phyloP scores from a whole-genome alignment of 2,888 invertebrate genomes.

The Piscicola geometra region DNA sequence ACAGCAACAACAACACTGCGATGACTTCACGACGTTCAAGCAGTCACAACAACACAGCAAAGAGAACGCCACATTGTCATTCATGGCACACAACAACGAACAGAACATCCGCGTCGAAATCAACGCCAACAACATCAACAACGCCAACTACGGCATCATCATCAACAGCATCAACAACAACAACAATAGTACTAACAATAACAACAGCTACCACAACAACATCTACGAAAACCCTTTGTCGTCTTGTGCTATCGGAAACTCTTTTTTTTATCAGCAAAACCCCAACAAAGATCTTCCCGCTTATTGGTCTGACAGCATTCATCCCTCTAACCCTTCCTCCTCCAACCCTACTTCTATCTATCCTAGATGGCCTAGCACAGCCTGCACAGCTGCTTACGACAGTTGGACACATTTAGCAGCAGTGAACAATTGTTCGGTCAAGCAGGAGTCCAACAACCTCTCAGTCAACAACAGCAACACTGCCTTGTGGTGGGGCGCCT shows the following conservation, averaged over 20 bases:
- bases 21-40: background rate
- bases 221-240: constrained; percentile 27
- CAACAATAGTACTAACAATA: constrained; percentile 2
- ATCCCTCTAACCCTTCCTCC: constrained; percentile 6
- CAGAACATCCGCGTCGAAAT: constrained; percentile 12
- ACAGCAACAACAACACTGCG: background rate
- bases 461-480: background rate
- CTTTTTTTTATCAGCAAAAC: constrained; percentile 23
- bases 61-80: constrained; percentile 4
- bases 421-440: constrained; percentile 5
- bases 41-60: background rate
- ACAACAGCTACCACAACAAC: background rate
- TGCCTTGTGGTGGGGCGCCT: constrained; percentile 27
- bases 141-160: constrained; percentile 4
- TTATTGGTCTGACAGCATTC: constrained; percentile 23
- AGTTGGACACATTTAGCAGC: constrained; percentile 31
- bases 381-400: constrained; percentile 13
- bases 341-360: constrained; percentile 7
- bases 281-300: constrained; percentile 9
- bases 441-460: constrained; percentile 15
- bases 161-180: background rate
- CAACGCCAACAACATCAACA: constrained; percentile 12
- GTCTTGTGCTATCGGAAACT: constrained; percentile 33
- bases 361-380: background rate
- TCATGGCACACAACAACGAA: background rate